These are phyloP conservation scores for Listronotus bonariensis DNA, from an alignment of 1,140 invertebrate genomes.

Conservation along the genomic window DNA sequence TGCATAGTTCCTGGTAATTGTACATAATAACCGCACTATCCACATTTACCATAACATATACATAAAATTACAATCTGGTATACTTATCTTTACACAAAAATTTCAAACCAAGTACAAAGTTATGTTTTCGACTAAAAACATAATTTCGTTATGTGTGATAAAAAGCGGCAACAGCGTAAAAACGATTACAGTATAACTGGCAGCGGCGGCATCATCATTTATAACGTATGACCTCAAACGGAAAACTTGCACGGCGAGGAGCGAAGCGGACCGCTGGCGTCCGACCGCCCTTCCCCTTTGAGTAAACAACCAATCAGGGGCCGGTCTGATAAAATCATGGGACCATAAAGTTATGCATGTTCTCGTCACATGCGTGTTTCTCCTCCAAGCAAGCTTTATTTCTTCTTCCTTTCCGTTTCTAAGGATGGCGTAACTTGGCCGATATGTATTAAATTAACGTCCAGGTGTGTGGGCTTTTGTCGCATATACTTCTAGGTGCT, in stretches of 20 bases:
- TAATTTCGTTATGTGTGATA: background rate
- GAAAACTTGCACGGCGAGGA: conserved; percentile 29
- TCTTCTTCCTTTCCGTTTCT: conserved; percentile 7
- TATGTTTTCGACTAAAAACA: no score
- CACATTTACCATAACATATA: no score
- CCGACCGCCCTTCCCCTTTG: conserved; percentile 48
- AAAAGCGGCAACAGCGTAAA: conserved; percentile 20
- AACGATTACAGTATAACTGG: conserved; percentile 14
- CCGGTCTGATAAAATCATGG: conserved; percentile 56
- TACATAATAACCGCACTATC: no score
- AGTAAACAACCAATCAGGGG: conserved; percentile 56
- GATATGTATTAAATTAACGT: conserved; percentile 3
- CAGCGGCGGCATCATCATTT: conserved; percentile 43
- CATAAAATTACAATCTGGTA: no score
- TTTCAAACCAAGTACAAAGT: no score
- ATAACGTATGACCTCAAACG: conserved; percentile 48
- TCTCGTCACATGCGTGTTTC: conserved; percentile 50
- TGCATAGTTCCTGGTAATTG: no score
- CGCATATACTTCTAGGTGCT: no score
- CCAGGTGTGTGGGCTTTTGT: no score
- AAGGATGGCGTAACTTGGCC: background rate
- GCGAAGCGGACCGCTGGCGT: conserved; percentile 36
- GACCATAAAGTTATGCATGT: conserved; percentile 55
- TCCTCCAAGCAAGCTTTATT: conserved; percentile 10
- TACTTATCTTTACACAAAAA: no score